Conservation (phyloP, 2,888 invertebrate genomes). For the Argyresthia goedartella region DNA sequence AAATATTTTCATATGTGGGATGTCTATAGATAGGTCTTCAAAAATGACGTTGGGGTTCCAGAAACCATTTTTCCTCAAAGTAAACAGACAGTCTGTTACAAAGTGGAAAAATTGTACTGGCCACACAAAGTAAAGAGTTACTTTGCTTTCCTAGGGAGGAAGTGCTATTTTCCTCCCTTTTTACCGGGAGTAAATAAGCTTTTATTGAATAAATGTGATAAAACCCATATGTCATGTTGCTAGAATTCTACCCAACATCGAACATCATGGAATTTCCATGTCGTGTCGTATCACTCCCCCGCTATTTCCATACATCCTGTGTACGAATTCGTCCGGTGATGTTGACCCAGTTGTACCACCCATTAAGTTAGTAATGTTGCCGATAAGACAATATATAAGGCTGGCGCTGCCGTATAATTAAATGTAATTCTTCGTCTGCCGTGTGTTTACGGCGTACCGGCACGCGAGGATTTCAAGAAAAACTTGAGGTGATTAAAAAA, state of each 20-base stretch:
- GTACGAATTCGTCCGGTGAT: neutral
- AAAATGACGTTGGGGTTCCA: too few species aligned
- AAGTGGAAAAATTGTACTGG: too few species aligned
- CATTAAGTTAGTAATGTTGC: conserved; percentile 10
- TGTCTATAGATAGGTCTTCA: too few species aligned
- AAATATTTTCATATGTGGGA: too few species aligned
- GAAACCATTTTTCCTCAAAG: too few species aligned
- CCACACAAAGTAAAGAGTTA: too few species aligned
- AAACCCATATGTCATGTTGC: neutral
- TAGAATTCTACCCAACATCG: neutral
- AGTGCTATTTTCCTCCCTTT: too few species aligned
- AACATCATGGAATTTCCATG: neutral
- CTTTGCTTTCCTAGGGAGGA: too few species aligned
- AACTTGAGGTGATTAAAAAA: conserved; percentile 9
- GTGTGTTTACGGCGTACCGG: conserved; percentile 42
- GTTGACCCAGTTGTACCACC: neutral
- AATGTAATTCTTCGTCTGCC: conserved; percentile 46
- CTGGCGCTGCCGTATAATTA: conserved; percentile 41
- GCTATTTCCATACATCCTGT: neutral
- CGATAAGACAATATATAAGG: conserved; percentile 16
- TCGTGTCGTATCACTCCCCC: neutral
- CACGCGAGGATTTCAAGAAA: conserved; percentile 35
- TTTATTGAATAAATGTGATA: too few species aligned
- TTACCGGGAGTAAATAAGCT: too few species aligned
- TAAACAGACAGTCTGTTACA: too few species aligned